Percentiles rank a stretch among this genome's conserved stretches.
phyloP scores from a whole-genome alignment of 1,140 invertebrate species.

The Homalodisca vitripennis region DNA sequence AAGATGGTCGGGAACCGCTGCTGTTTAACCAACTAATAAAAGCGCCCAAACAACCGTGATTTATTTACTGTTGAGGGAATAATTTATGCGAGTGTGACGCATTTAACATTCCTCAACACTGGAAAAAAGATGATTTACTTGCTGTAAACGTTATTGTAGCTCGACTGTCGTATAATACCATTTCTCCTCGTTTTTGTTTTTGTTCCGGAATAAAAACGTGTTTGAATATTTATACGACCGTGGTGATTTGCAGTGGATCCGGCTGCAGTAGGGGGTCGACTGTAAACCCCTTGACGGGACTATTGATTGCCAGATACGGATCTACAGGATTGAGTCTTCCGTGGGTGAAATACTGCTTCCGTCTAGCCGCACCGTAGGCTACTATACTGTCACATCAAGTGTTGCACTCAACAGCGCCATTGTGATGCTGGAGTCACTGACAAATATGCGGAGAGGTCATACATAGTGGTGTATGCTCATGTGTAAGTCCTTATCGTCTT shows the following conservation, averaged over 20 bases:
- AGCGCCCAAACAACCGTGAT: neutral
- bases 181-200: constrained; percentile 6
- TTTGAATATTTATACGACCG: constrained; percentile 6
- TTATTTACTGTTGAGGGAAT: constrained; percentile 12
- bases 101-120: neutral
- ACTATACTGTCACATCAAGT: no score
- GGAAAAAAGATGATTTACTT: constrained; percentile 4
- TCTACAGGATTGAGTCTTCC: no score
- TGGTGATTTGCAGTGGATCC: neutral
- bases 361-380: no score
- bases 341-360: no score
- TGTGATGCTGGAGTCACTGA: no score
- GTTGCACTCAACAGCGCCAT: no score
- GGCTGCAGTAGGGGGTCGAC: neutral
- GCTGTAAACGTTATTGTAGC: constrained; percentile 7
- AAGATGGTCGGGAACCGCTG: neutral
- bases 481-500: no score
- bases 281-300: no score
- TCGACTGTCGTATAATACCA: neutral
- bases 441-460: no score
- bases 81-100: neutral
- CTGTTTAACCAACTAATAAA: constrained; percentile 15
- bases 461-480: no score
- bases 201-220: neutral
- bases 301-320: no score